phyloP scores from a whole-genome alignment of 2,888 invertebrate genomes.

The Campoplex nolae region DNA sequence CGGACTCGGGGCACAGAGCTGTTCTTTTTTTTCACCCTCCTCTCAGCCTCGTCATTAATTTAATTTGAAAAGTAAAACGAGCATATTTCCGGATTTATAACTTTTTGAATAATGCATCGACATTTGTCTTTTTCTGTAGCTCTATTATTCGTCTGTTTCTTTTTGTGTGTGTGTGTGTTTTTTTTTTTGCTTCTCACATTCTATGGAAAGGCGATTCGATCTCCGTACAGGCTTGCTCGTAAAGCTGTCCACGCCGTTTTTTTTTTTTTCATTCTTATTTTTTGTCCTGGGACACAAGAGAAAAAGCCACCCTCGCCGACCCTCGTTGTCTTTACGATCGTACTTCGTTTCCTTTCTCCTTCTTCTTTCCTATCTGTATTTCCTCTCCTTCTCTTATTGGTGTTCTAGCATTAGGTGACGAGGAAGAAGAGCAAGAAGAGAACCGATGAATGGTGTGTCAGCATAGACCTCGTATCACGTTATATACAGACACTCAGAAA shows the following conservation, averaged over 20 bases:
- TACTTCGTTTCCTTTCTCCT: slow-evolving; percentile 41
- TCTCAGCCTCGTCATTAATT: not conserved
- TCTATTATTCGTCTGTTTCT: slow-evolving; percentile 11
- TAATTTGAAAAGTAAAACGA: slow-evolving; percentile 3
- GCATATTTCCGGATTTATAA: not conserved
- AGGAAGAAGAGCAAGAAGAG: slow-evolving; percentile 6
- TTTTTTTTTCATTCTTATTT: not conserved
- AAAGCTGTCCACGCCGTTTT: slow-evolving; percentile 63
- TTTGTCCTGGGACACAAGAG: slow-evolving; percentile 46
- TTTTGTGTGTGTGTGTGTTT: not conserved
- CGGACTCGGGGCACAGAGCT: not conserved
- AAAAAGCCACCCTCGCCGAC: slow-evolving; percentile 58
- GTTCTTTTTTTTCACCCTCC: not conserved
- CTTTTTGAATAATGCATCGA: slow-evolving; percentile 1
- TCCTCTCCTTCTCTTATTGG: slow-evolving; percentile 4
- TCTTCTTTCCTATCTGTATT: slow-evolving; percentile 6
- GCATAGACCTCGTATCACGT: slow-evolving; percentile 32
- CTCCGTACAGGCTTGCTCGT: slow-evolving; percentile 41
- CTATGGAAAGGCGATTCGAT: slow-evolving; percentile 50
- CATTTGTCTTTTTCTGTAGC: not conserved
- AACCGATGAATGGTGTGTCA: slow-evolving; percentile 45
- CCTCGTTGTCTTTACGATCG: slow-evolving; percentile 64
- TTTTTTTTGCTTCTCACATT: not conserved
- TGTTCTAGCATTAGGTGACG: slow-evolving; percentile 49
- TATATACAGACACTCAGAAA: slow-evolving; percentile 19